These are phyloP conservation scores for Spea bombifrons DNA, from an alignment of 2,113 vertebrate species.

Conservation along the genomic window DNA sequence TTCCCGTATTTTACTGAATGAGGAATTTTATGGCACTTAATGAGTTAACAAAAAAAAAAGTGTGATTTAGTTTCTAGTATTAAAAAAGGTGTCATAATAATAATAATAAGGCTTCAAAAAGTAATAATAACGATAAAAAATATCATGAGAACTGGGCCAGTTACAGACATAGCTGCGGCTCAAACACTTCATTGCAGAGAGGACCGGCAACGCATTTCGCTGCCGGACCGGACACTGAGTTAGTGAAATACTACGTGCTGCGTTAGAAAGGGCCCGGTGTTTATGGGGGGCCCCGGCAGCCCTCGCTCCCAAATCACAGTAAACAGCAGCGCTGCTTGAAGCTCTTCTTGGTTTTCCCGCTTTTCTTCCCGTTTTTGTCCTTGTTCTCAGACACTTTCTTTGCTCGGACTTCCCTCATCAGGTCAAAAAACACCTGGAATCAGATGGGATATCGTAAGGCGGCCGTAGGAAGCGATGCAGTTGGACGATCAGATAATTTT, in stretches of 20 bases:
- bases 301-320: slow-evolving; percentile 68
- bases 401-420: slow-evolving; percentile 92
- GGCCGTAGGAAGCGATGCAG: not conserved
- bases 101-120: not conserved
- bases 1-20: too few relatives aligned
- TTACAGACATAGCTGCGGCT: slow-evolving; percentile 22
- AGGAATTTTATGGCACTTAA: not conserved
- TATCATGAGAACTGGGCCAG: not conserved
- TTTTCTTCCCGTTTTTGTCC: slow-evolving; percentile 91
- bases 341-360: slow-evolving; percentile 90
- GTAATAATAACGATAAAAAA: not conserved
- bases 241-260: slow-evolving; percentile 48
- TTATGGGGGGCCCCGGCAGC: slow-evolving; percentile 16
- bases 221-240: not conserved
- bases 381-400: slow-evolving; percentile 97
- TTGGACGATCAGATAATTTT: not conserved
- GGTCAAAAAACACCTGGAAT: slow-evolving; percentile 91
- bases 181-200: not conserved
- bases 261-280: slow-evolving; percentile 51
- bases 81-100: not conserved
- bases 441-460: not conserved
- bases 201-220: not conserved
- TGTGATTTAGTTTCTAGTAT: rapidly evolving
- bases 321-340: slow-evolving; percentile 88
- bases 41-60: not conserved